phyloP scores from a whole-genome alignment of 2,888 invertebrate genomes.

The Chrysina gloriosa region DNA sequence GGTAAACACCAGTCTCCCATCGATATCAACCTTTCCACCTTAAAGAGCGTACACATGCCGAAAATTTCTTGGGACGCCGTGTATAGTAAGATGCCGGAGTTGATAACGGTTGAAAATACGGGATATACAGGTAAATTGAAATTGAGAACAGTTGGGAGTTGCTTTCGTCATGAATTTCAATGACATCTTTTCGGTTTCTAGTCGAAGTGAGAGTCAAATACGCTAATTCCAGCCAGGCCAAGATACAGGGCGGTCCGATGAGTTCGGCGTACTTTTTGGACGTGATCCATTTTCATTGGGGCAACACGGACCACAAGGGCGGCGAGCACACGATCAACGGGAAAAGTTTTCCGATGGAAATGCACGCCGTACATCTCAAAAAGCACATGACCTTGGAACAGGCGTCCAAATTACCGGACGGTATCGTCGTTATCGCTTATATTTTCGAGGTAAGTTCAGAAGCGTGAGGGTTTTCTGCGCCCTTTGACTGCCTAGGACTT shows the following conservation, averaged over 20 bases:
- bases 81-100: constrained; percentile 70
- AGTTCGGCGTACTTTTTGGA: constrained; percentile 71
- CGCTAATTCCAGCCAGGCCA: constrained; percentile 35
- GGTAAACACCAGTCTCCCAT: constrained; percentile 62
- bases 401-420: constrained; percentile 41
- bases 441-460: constrained; percentile 47
- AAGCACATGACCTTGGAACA: constrained; percentile 48
- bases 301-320: constrained; percentile 70
- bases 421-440: constrained; percentile 47
- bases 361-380: constrained; percentile 72
- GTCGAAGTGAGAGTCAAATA: constrained; percentile 43
- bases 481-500: too few relatives aligned
- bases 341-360: constrained; percentile 70
- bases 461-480: too few relatives aligned
- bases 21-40: constrained; percentile 61
- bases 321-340: constrained; percentile 74
- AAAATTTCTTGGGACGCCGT: constrained; percentile 68
- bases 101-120: constrained; percentile 74
- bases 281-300: constrained; percentile 79
- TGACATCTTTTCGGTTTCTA: constrained; percentile 21
- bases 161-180: neutral
- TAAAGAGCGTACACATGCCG: constrained; percentile 62
- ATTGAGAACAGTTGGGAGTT: neutral
- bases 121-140: constrained; percentile 71
- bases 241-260: constrained; percentile 68